Evolutionary conservation across 23 tunicate genomes (phyloP), one percentile per base, ranked within the genome.

Genomic region (Trididemnum clinides): DNA sequence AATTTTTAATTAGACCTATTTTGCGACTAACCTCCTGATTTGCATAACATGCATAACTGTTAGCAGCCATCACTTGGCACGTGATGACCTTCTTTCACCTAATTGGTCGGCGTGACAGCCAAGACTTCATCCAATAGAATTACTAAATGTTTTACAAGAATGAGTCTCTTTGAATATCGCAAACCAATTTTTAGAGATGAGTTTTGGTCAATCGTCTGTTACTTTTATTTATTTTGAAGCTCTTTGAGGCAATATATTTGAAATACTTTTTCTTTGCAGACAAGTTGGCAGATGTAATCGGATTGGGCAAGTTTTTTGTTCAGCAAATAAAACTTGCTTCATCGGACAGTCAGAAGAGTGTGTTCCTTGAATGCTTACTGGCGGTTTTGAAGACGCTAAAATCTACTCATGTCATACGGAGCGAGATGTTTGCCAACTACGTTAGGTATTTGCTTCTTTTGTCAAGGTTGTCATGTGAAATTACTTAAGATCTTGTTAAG

Each of bases 201-300:
- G 10, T 49, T 49, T 49, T 49, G 15, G 54, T 49, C 54, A 49
- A 10, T 10, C 10, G 15, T 15, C 15, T 49, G 54, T 49, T 49
- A 15, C 54, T 49, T 77, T 10, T n/a, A n/a, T n/a, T n/a, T n/a
- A n/a, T n/a, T n/a, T n/a, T n/a, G n/a, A n/a, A n/a, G n/a, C n/a
- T n/a, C n/a, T n/a, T n/a, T n/a, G n/a, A n/a, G n/a, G n/a, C n/a
- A n/a, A 44, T 44, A 44, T 44, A 7, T 44, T 44, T 44, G 54
- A 7, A 44, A 44, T 44, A 7, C 15, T 10, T 10, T 44, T 19
- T 21, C 21, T 18, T 59, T 19, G 18, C 76, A 83, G 87, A 64
- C 75, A 86, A 77, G 30, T 66, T 86, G 51, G 90, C 72, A 28
- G 90, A 86, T 51, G 84, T 86, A 31, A 86, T 64, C 49, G 90